Evolutionary conservation across 2,113 vertebrate species (phyloP).

Genomic region (Etheostoma cragini): DNA sequence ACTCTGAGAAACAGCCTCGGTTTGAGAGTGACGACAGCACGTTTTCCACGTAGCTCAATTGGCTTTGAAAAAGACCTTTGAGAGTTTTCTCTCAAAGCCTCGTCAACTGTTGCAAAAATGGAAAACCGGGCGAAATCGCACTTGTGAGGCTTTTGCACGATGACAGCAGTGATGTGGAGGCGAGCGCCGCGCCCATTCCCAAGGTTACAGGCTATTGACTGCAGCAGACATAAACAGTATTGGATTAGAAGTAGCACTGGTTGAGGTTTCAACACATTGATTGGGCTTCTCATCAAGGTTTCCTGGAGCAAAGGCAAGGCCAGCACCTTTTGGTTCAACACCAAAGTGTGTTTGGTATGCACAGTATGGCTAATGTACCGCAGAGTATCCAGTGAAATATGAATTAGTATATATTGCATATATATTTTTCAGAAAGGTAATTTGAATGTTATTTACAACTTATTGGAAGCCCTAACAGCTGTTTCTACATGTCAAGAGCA

Average conservation of each 20-base stretch:
- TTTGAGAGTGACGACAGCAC: conserved; percentile 34
- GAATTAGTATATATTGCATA: conserved; percentile 13
- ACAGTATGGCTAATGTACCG: background rate
- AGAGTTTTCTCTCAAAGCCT: background rate
- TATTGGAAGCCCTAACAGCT: conserved; percentile 20
- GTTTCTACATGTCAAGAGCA: conserved; percentile 18
- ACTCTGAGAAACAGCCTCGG: conserved; percentile 8
- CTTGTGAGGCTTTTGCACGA: conserved; percentile 28
- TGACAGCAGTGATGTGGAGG: conserved; percentile 40
- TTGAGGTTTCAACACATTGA: conserved; percentile 66
- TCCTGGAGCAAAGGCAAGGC: conserved; percentile 62
- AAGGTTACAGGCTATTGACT: conserved; percentile 62
- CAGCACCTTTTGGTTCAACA: conserved; percentile 23
- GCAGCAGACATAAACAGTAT: conserved; percentile 62
- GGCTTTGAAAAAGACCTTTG: conserved; percentile 30
- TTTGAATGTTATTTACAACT: conserved; percentile 17
- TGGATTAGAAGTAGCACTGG: conserved; percentile 50
- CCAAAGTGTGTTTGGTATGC: conserved; percentile 43
- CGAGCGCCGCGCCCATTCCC: conserved; percentile 24
- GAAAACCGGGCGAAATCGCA: conserved; percentile 23
- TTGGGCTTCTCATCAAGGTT: conserved; percentile 62
- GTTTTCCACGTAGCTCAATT: background rate
- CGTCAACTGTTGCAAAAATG: conserved; percentile 6
- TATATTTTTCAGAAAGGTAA: conserved; percentile 22
- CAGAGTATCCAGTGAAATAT: conserved; percentile 21